A percentile compares a stretch with the other conserved stretches of the same genome.
Evolutionary conservation across 2,797 vertebrate species (phyloP).

Genomic region (Onychomys arenicola): DNA sequence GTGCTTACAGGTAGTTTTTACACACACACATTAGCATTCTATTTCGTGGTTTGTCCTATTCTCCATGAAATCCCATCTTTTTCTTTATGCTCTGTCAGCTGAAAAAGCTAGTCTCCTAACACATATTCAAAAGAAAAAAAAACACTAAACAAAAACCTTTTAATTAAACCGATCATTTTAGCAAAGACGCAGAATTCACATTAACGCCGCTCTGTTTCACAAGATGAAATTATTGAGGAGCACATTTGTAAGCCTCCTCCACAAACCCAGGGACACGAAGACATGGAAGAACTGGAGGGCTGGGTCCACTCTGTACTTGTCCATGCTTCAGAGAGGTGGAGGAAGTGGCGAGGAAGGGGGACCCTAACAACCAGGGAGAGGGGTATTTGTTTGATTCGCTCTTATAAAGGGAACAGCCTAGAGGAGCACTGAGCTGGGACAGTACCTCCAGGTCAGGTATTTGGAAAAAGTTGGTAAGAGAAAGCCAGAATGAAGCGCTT

Average conservation of each 20-base stretch:
- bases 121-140: not conserved
- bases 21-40: too few relatives aligned
- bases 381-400: not conserved
- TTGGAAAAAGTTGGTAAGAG: slow-evolving; percentile 14
- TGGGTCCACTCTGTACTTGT: not conserved
- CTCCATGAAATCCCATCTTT: slow-evolving; percentile 1
- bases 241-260: not conserved
- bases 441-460: not conserved
- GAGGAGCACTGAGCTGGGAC: not conserved
- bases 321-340: not conserved
- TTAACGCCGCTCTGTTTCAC: not conserved
- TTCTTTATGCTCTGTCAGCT: not conserved
- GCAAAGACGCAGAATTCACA: not conserved
- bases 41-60: not conserved
- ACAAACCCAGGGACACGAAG: not conserved
- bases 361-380: not conserved
- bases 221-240: not conserved
- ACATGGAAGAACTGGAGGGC: not conserved
- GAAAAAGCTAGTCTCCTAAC: not conserved
- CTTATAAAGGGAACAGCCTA: not conserved
- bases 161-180: slow-evolving; percentile 14
- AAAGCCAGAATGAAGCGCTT: not conserved
- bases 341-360: not conserved
- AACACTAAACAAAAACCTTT: not conserved
- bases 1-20: not conserved